Evolutionary conservation across 2,113 vertebrate species (phyloP).

Genomic region (Hyperopisus bebe): DNA sequence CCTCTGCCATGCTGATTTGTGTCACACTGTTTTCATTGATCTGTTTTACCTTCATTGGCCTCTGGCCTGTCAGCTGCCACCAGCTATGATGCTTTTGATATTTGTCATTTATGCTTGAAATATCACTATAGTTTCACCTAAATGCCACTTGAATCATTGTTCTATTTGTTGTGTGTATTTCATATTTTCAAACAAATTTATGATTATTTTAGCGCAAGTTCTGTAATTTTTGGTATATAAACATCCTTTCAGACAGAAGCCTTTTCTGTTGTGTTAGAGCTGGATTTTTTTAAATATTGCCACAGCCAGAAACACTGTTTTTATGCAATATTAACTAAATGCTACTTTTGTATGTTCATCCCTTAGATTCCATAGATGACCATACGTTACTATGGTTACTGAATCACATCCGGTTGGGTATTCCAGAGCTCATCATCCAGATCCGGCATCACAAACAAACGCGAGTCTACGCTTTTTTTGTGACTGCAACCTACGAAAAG

Average conservation of each 20-base stretch:
- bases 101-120: neutral
- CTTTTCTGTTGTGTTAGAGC: neutral
- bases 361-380: conserved; percentile 85
- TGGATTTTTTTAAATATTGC: neutral
- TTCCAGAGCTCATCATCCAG: conserved; percentile 95
- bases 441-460: conserved; percentile 92
- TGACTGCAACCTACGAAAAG: conserved; percentile 94
- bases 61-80: neutral
- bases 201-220: neutral
- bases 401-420: conserved; percentile 91
- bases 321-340: neutral
- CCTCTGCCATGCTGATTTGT: neutral
- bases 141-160: neutral
- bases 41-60: neutral
- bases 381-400: conserved; percentile 93
- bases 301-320: neutral
- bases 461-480: conserved; percentile 83
- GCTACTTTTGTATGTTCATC: conserved; percentile 28
- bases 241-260: neutral
- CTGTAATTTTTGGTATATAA: neutral
- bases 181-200: neutral
- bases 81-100: neutral
- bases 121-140: neutral
- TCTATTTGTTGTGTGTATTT: neutral
- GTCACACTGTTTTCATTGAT: neutral